Evolutionary conservation across 2,113 vertebrate species (phyloP), one percentile per base, ranked within the genome.

Genomic region (Myotis davidii): DNA sequence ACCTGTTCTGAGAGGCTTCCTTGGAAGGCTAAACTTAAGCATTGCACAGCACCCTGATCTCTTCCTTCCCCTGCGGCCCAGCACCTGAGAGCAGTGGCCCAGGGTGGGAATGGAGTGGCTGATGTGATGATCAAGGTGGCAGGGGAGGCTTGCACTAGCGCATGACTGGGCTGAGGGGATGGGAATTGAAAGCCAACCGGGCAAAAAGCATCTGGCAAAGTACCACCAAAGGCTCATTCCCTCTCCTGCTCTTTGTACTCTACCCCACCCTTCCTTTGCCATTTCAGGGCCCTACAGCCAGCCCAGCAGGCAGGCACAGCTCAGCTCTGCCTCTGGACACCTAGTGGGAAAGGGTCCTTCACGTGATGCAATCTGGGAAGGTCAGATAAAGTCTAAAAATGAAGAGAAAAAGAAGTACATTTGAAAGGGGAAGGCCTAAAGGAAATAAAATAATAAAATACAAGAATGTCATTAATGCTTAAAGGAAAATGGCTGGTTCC

Each of bases 361-460:
- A 5, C 21, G 74, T 1, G 25, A 39, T 56, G 14, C 9, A 50
- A 50, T 52, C n/a, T 81, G 17, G 54, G 70, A 90, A 16, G 37
- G 79, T 20, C 8, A 67, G 79, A 32, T 72, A 42, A 27, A 48
- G 32, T 9, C 5, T 86, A 39, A 83, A 77, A 91, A 39, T 9
- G 16, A 81, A 48, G 17, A 84, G 9, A 21, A 9, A 5, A 7
- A 59, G 65, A 64, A 37, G 29, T n/a, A 79, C 17, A 72, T 37
- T 61, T 81, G 59, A 56, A 29, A 92, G n/a, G 6, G 8, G 32
- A 96, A 85, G 5, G 27, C 5, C 39, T 54, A 82, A 78, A 3
- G n/a, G 29, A 84, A 83, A 81, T 37, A 87, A 87, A 79, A 85
- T 14, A 79, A 82, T 50, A 86, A 90, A 78, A 56, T 73, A 25